phyloP scores from a whole-genome alignment of 2,888 invertebrate genomes.

The Artemia sp. region DNA sequence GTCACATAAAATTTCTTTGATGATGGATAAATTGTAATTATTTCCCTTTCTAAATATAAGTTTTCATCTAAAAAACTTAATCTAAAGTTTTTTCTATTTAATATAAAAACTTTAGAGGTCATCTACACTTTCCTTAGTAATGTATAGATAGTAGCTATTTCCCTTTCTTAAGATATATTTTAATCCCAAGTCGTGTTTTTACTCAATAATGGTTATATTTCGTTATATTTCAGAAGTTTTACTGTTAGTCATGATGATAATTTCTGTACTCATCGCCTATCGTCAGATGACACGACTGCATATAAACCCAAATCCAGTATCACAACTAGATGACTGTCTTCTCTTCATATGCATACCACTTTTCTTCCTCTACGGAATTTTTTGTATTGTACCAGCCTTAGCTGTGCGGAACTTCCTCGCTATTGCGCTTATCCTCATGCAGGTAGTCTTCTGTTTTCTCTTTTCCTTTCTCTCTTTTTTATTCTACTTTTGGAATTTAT shows the following conservation, averaged over 20 bases:
- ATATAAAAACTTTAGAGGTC: too few relatives aligned
- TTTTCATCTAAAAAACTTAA: too few relatives aligned
- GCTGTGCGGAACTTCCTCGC: slow-evolving; percentile 38
- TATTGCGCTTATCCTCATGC: slow-evolving; percentile 38
- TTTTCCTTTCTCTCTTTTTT: background rate
- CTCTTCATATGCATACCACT: slow-evolving; percentile 53
- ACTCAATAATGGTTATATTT: too few relatives aligned
- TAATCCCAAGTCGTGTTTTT: too few relatives aligned
- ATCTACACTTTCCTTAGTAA: too few relatives aligned
- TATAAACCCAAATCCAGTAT: slow-evolving; percentile 45
- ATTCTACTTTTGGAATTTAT: too few relatives aligned
- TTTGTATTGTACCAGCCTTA: slow-evolving; percentile 49
- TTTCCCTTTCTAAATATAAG: too few relatives aligned
- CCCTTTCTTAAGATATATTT: too few relatives aligned
- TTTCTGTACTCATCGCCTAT: slow-evolving; percentile 43
- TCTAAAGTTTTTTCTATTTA: too few relatives aligned
- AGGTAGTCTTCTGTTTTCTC: slow-evolving; percentile 34
- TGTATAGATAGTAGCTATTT: too few relatives aligned
- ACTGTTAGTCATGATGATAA: slow-evolving; percentile 41
- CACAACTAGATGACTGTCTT: slow-evolving; percentile 48
- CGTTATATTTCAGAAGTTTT: slow-evolving; percentile 35
- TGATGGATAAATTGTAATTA: too few relatives aligned
- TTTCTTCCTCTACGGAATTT: slow-evolving; percentile 50
- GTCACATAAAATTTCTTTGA: too few relatives aligned
- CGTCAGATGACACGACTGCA: slow-evolving; percentile 47